A percentile compares a stretch with the other conserved stretches of the same genome.
Conservation (phyloP, 2,113 vertebrate genomes). For the Epinephelus cyanopodus region DNA sequence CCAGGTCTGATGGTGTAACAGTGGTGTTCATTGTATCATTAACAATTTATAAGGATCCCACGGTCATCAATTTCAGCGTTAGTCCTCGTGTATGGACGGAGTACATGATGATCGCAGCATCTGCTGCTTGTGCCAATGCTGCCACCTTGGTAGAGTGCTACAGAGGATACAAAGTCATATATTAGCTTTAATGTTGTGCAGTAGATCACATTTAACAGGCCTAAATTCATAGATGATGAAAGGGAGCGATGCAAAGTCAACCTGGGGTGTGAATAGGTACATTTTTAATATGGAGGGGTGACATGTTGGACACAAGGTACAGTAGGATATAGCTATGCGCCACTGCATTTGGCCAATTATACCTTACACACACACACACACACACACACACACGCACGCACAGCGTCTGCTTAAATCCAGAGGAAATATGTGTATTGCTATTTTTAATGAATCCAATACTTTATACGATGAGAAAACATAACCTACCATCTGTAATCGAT, state of each 20-base stretch:
- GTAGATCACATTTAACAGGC: neutral
- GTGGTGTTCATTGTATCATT: slow-evolving; percentile 89
- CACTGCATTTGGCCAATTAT: slow-evolving; percentile 66
- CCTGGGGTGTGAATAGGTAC: neutral
- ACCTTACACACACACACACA: slow-evolving; percentile 5
- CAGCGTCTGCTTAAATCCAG: slow-evolving; percentile 8
- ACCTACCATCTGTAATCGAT: slow-evolving; percentile 43
- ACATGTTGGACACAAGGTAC: slow-evolving; percentile 28
- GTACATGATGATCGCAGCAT: slow-evolving; percentile 39
- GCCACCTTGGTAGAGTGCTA: slow-evolving; percentile 55
- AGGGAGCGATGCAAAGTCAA: neutral
- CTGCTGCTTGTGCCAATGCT: slow-evolving; percentile 54
- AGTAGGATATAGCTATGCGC: slow-evolving; percentile 52
- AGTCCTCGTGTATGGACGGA: slow-evolving; percentile 40
- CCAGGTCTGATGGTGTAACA: slow-evolving; percentile 79
- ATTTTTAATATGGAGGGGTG: neutral
- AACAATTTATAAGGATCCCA: slow-evolving; percentile 47
- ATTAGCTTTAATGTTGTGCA: slow-evolving; percentile 1
- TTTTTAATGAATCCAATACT: neutral
- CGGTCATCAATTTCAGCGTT: slow-evolving; percentile 54
- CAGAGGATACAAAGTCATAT: slow-evolving; percentile 48
- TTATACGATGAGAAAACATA: neutral
- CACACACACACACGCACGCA: slow-evolving; percentile 22
- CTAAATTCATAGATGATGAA: neutral
- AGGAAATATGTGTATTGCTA: slow-evolving; percentile 5